Evolutionary conservation across 2,113 vertebrate genomes (phyloP), one percentile per base, ranked within the genome.

Genomic region (Myocastor coypus): DNA sequence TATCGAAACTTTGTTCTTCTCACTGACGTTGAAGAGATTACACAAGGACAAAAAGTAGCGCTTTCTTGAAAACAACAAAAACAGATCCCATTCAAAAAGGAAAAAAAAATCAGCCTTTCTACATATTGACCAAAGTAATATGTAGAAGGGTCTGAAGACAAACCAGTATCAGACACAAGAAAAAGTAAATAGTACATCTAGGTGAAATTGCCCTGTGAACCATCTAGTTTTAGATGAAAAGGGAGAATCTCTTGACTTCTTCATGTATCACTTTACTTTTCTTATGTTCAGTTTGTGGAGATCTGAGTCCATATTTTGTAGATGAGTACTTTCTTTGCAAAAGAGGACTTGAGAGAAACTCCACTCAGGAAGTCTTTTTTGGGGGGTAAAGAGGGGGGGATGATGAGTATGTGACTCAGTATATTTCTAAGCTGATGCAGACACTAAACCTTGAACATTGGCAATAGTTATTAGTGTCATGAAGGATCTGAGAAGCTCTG

Each of bases 401-500:
- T 55, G 5, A 22, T 7, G 64, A 32, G 19, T 69, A 5, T 37
- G 34, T 68, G 69, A n/a, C 68, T 16, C 13, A 83, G 71, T 30
- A 87, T 13, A n/a, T 89, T 85, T 89, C 13, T 7, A 66, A 87
- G 91, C 59, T 94, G n/a, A 12, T 75, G 1, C 32, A n/a, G 40
- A 17, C 4, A 20, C 26, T 57, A 52, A 82, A 78, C 28, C 32
- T 89, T 59, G 66, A 84, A 46, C 40, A 64, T 77, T 87, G 95
- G 28, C 9, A 22, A 61, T 80, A 22, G 52, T 55, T n/a, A 17
- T 90, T 85, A 13, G 66, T 40, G 8, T 52, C 40, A 59, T 86
- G 46, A 95, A 94, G 83, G 73, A 80, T 91, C 66, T 89, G 93
- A 94, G 59, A 97, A 96, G 83, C 87, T 83, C 89, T 96, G 50